Conservation (phyloP, 2,113 vertebrate species). For the Anhinga rufa region DNA sequence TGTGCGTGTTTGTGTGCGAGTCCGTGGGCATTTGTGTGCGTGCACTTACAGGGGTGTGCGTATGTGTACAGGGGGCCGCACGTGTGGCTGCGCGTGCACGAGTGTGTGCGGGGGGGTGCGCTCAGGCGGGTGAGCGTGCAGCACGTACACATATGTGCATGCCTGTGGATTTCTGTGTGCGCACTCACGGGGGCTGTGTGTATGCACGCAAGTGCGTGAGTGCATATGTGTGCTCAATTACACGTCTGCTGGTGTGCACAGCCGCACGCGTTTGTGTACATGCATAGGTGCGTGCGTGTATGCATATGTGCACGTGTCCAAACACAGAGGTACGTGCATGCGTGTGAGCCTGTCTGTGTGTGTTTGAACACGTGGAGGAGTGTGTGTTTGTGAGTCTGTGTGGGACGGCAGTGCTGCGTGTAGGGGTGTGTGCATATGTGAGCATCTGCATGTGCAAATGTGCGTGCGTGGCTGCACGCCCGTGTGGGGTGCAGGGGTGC, state of each 20-base stretch:
- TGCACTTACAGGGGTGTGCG: too few species aligned
- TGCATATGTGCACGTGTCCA: background rate
- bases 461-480: fast-evolving
- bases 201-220: fast-evolving
- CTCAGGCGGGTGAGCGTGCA: fast-evolving
- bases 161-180: background rate
- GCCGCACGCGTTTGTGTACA: fast-evolving
- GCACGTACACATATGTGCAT: fast-evolving
- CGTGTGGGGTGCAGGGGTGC: background rate
- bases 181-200: fast-evolving
- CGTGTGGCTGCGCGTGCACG: too few species aligned
- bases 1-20: too few species aligned
- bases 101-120: fast-evolving
- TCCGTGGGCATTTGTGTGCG: fast-evolving
- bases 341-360: background rate
- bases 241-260: background rate
- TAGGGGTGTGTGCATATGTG: too few species aligned
- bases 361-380: background rate
- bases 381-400: fast-evolving
- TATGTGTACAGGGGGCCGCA: fast-evolving
- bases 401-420: fast-evolving
- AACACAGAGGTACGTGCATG: fast-evolving
- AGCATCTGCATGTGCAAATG: background rate
- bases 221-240: fast-evolving
- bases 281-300: fast-evolving